Evolutionary conservation across 2,797 vertebrate species (phyloP), one percentile per base, ranked within the genome.

Genomic region (Siniperca obscura): DNA sequence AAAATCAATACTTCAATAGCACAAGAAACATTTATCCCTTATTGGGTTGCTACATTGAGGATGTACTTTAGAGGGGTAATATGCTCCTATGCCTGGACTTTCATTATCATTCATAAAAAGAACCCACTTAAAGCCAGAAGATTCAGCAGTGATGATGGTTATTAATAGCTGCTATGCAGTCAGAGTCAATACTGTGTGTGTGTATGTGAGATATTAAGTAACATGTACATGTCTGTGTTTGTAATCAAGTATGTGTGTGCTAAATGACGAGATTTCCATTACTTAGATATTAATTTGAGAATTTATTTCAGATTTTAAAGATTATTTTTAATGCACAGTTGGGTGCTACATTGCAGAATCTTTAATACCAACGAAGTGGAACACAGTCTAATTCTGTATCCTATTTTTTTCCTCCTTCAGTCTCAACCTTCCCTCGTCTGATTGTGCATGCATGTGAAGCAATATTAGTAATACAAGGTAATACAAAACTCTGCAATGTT

Each of bases 131-230:
- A 22, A 82, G 70, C 75, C 65, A 78, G 42, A 80, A 57, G 57
- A 76, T 53, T 70, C 66, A 73, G 66, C 74, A 48, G 53, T 64
- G 25, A 81, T 84, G 60, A 73, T 38, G 48, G n/a, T 73, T 86
- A 85, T 84, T 87, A 86, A 82, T 89, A 83, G 72, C 70, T 57
- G 34, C 65, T 62, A 48, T 57, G n/a, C 60, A 68, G 74, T 79
- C 56, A 30, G 22, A 87, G 79, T 87, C 86, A 62, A 83, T 86
- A 86, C n/a, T 67, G 64, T 57, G 61, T 87, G 61, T 87, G 70
- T 73, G 60, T 76, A 59, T 75, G 67, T 64, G 69, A 68, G 62
- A 71, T 87, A 89, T 87, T 85, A 85, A 78, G 62, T 90, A 82
- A 83, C 83, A 80, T 17, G 21, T 68, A 59, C 59, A 78, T 80